These are phyloP conservation scores for Drosophila pseudotalamancana DNA, from an alignment of 2,888 invertebrate genomes.

Conservation along the genomic window DNA sequence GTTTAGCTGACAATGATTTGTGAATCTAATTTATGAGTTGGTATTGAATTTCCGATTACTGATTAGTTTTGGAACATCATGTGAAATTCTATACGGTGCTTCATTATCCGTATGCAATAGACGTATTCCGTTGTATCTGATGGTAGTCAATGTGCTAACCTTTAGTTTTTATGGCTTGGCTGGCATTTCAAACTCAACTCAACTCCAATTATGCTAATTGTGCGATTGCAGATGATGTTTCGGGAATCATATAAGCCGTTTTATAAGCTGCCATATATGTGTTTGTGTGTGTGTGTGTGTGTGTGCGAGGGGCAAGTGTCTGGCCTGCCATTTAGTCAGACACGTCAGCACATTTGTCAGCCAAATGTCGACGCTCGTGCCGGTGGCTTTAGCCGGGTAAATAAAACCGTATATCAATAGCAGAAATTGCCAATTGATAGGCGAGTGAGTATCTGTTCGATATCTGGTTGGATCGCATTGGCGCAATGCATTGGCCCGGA, in stretches of 20 bases:
- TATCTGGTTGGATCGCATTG: constrained; percentile 44
- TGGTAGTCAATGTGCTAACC: constrained; percentile 38
- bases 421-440: constrained; percentile 40
- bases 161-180: constrained; percentile 52
- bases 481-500: constrained; percentile 32
- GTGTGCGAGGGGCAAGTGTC: too few species aligned
- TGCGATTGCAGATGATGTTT: constrained; percentile 17
- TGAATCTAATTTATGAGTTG: too few species aligned
- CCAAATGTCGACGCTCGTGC: constrained; percentile 67
- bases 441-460: constrained; percentile 20
- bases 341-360: constrained; percentile 60
- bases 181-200: constrained; percentile 62
- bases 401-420: constrained; percentile 50
- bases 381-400: constrained; percentile 5
- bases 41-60: too few species aligned
- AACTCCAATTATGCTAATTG: constrained; percentile 64
- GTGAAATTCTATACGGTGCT: background rate
- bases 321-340: constrained; percentile 41
- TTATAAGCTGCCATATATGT: background rate
- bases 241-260: constrained; percentile 13
- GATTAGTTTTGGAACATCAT: too few species aligned
- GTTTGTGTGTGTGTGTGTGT: too few species aligned
- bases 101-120: background rate
- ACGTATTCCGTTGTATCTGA: constrained; percentile 21
- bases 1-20: too few species aligned